These are phyloP conservation scores for Phalacrocorax brasilianus DNA, from an alignment of 2,113 vertebrate species.

Conservation along the genomic window DNA sequence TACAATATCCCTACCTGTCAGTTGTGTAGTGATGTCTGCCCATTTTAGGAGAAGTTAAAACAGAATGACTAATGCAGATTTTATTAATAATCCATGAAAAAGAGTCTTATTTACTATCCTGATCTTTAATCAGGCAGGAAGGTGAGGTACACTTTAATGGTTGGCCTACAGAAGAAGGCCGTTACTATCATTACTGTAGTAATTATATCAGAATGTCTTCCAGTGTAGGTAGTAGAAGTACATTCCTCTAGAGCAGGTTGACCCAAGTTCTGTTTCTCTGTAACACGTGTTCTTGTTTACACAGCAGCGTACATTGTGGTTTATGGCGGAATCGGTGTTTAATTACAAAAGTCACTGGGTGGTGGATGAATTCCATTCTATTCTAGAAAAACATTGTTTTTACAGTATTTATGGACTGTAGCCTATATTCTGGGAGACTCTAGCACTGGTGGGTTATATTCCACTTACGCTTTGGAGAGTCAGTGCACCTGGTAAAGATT, in stretches of 20 bases:
- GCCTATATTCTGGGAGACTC: not conserved
- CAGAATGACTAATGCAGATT: not conserved
- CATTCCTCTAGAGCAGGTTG: not conserved
- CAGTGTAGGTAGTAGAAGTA: not conserved
- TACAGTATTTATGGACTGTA: not conserved
- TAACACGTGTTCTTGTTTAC: not conserved
- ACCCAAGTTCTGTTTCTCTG: not conserved
- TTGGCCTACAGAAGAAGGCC: not conserved
- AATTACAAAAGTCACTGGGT: not conserved
- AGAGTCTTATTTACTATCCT: not conserved
- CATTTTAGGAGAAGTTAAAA: not conserved
- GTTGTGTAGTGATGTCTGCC: not conserved
- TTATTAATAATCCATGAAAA: not conserved
- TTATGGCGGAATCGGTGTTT: not conserved
- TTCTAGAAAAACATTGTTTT: not conserved
- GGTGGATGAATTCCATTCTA: not conserved
- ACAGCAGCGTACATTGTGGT: not conserved
- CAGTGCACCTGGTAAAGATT: not conserved
- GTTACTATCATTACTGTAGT: not conserved
- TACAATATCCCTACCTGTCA: not conserved
- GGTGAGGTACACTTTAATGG: not conserved
- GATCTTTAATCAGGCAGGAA: not conserved
- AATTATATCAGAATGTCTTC: not conserved
- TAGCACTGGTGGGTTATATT: not conserved
- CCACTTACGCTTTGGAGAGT: not conserved